These are phyloP conservation scores for Volucella inflata DNA, from an alignment of 2,888 invertebrate genomes.

Conservation along the genomic window DNA sequence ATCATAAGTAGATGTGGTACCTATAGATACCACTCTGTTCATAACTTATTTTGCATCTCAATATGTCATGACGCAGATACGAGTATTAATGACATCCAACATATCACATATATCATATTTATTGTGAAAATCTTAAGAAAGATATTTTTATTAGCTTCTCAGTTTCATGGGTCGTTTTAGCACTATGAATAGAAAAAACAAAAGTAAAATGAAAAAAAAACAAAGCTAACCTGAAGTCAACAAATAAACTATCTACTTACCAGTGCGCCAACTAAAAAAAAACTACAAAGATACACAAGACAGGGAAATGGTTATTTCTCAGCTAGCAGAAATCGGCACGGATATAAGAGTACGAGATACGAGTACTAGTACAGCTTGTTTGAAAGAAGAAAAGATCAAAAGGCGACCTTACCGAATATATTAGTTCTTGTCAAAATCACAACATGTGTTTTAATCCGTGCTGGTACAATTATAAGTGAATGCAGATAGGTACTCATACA, in stretches of 20 bases:
- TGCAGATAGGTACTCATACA: slow-evolving; percentile 43
- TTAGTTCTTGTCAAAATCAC: slow-evolving; percentile 84
- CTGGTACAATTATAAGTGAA: slow-evolving; percentile 71
- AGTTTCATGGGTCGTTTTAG: slow-evolving; percentile 33
- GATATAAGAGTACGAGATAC: background rate
- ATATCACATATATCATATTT: slow-evolving; percentile 21
- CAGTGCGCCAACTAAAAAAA: slow-evolving; percentile 44
- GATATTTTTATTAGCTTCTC: slow-evolving; percentile 29
- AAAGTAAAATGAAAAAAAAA: slow-evolving; percentile 23
- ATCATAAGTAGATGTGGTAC: too few species aligned
- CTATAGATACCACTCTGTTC: too few species aligned
- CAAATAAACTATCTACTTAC: slow-evolving; percentile 36
- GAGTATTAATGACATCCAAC: slow-evolving; percentile 9
- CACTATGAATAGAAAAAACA: background rate
- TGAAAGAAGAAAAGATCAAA: slow-evolving; percentile 78
- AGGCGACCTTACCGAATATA: slow-evolving; percentile 82
- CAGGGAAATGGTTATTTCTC: slow-evolving; percentile 1
- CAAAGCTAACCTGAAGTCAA: background rate
- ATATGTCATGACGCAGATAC: slow-evolving; percentile 13
- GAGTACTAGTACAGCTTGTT: background rate
- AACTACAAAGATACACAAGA: background rate
- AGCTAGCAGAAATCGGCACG: slow-evolving; percentile 17
- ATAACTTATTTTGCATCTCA: slow-evolving; percentile 1
- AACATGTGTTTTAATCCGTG: slow-evolving; percentile 80
- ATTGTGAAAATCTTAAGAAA: background rate